Evolutionary conservation across 2,797 vertebrate species (phyloP), one percentile per base, ranked within the genome.

Genomic region (Yasuhikotakia modesta): DNA sequence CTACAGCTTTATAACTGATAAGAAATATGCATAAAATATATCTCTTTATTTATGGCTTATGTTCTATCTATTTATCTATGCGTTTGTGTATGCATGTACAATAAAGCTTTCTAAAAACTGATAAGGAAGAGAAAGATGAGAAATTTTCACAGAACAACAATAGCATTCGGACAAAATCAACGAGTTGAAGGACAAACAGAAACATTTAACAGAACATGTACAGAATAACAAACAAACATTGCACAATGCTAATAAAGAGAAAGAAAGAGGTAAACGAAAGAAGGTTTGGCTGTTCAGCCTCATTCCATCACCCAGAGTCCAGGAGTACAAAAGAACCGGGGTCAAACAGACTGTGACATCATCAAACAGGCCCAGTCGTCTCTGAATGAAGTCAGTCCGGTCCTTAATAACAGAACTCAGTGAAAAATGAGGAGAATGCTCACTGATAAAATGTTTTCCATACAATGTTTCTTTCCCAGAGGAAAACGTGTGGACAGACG

Each of bases 401-500:
- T 6, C 7, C 2, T 39, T 21, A 4, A 35, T 12, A 46, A 24
- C 60, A 61, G 48, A 78, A 70, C 35, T 57, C 52, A 82, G 74
- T 27, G 68, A 84, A 78, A 81, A 83, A 79, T 48, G 65, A 84
- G 73, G 14, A 77, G 83, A 88, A 89, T 72, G 81, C 74, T 1
- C 13, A 4, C 85, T 14, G 66, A 79, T 73, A 57, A 39, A 73
- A 50, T 55, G 77, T 21, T 19, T 66, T 81, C 81, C 84, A 84
- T 19, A 71, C 24, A 63, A 82, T 12, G 52, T 68, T 77, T 19
- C 19, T 11, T 67, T 81, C 70, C 57, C 74, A 52, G 22, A 45
- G 76, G 85, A 87, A 84, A 65, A 43, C 3, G 30, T 79, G 75
- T 73, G 82, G 68, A 74, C 70, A 3, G 73, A 87, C 82, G 39